Conservation (phyloP, 2,113 vertebrate species). For the Salvelinus sp. region DNA sequence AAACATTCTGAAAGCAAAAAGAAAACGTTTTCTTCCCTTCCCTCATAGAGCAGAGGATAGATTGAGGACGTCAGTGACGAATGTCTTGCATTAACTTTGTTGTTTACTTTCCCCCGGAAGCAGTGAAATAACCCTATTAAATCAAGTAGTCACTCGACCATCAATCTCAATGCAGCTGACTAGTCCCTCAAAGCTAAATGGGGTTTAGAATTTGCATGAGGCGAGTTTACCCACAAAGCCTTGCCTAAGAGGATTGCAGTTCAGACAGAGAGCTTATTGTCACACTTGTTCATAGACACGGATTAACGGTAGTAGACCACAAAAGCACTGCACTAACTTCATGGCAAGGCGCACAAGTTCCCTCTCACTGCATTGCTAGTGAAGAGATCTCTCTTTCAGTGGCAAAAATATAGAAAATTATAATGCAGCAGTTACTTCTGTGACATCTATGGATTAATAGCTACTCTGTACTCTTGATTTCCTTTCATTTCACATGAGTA, state of each 20-base stretch:
- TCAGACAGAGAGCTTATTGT: conserved; percentile 79
- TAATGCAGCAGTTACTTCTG: too few relatives aligned
- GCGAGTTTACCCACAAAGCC: conserved; percentile 78
- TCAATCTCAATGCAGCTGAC: conserved; percentile 79
- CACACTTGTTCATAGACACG: conserved; percentile 71
- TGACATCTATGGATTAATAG: too few relatives aligned
- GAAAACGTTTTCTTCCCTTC: conserved; percentile 51
- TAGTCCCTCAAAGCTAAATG: conserved; percentile 80
- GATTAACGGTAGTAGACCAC: conserved; percentile 68
- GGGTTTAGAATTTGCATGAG: conserved; percentile 81
- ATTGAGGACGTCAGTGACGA: conserved; percentile 72
- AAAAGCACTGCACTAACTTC: conserved; percentile 57
- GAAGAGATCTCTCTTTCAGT: neutral
- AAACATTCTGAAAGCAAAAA: conserved; percentile 21
- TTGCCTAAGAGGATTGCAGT: conserved; percentile 77
- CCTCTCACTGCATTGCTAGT: conserved; percentile 6
- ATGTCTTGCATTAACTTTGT: conserved; percentile 79
- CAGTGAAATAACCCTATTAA: conserved; percentile 81
- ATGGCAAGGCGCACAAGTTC: conserved; percentile 46
- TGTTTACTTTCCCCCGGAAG: conserved; percentile 75
- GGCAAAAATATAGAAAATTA: too few relatives aligned
- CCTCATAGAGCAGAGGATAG: conserved; percentile 46
- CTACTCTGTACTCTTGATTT: too few relatives aligned
- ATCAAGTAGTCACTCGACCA: conserved; percentile 75
- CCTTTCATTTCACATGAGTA: too few relatives aligned